Percentiles rank a stretch among this genome's conserved stretches.
These are phyloP conservation scores for Lucilia sericata DNA, from an alignment of 1,140 invertebrate species.

Conservation along the genomic window DNA sequence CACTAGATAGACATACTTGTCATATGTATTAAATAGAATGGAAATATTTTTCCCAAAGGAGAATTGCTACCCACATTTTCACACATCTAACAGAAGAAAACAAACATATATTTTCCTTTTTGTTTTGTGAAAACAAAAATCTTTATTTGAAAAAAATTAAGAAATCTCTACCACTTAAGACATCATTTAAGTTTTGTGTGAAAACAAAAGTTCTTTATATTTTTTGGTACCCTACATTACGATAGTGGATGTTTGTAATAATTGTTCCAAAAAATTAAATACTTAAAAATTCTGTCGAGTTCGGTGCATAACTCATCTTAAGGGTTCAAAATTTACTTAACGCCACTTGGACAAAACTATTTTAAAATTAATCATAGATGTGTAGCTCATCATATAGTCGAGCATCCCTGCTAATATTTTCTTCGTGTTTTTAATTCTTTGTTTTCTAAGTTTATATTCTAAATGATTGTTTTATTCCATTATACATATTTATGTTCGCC, in stretches of 20 bases:
- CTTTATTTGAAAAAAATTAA: background rate
- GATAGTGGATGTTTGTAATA: too few relatives aligned
- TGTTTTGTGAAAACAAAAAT: background rate
- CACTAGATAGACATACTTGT: too few relatives aligned
- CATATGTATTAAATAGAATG: background rate
- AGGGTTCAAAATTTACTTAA: too few relatives aligned
- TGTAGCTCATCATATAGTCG: too few relatives aligned
- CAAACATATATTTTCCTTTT: background rate
- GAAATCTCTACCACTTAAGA: constrained; percentile 13
- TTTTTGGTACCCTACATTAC: background rate
- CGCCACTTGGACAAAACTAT: too few relatives aligned
- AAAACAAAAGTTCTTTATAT: background rate
- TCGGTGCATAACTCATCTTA: too few relatives aligned
- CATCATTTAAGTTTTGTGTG: background rate
- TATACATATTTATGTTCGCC: background rate
- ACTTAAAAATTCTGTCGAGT: too few relatives aligned
- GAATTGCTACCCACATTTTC: background rate
- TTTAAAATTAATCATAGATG: too few relatives aligned
- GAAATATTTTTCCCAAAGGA: constrained; percentile 2
- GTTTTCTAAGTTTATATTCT: background rate
- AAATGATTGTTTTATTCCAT: background rate
- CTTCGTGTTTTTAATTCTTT: background rate
- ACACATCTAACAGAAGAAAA: background rate
- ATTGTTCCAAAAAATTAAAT: too few relatives aligned
- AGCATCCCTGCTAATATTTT: too few relatives aligned